phyloP scores from a whole-genome alignment of 2,113 vertebrate species.

The Chionomys nivalis region DNA sequence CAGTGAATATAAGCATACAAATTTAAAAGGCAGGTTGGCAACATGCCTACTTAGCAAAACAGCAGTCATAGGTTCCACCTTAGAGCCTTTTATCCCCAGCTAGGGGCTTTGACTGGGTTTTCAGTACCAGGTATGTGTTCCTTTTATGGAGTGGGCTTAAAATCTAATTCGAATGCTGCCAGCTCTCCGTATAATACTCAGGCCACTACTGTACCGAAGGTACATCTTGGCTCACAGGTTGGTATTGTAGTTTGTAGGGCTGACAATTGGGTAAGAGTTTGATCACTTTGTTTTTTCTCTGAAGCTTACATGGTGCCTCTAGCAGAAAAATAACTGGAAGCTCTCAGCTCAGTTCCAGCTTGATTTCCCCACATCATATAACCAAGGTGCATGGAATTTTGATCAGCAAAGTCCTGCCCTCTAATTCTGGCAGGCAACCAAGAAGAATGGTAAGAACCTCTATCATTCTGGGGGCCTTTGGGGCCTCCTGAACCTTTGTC shows the following conservation, averaged over 20 bases:
- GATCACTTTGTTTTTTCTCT: not conserved
- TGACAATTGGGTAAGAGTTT: not conserved
- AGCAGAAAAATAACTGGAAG: not conserved
- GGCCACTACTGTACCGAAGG: too few relatives aligned
- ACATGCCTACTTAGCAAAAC: not conserved
- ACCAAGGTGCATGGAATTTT: not conserved
- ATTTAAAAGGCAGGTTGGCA: not conserved
- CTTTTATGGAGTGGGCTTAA: not conserved
- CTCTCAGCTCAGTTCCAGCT: not conserved
- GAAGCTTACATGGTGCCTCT: not conserved
- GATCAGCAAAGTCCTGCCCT: not conserved
- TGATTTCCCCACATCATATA: not conserved
- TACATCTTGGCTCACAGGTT: not conserved
- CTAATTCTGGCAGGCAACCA: not conserved
- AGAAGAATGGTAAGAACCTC: not conserved
- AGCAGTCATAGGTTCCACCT: too few relatives aligned
- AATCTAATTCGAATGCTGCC: not conserved
- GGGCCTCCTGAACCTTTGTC: not conserved
- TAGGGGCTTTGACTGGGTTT: not conserved
- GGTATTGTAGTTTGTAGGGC: not conserved
- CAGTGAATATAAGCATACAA: not conserved
- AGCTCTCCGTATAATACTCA: not conserved
- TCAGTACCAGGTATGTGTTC: too few relatives aligned
- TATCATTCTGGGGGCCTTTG: not conserved
- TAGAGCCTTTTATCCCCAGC: too few relatives aligned